These are phyloP conservation scores for Anastrepha obliqua DNA, from an alignment of 1,140 invertebrate genomes.

Conservation along the genomic window DNA sequence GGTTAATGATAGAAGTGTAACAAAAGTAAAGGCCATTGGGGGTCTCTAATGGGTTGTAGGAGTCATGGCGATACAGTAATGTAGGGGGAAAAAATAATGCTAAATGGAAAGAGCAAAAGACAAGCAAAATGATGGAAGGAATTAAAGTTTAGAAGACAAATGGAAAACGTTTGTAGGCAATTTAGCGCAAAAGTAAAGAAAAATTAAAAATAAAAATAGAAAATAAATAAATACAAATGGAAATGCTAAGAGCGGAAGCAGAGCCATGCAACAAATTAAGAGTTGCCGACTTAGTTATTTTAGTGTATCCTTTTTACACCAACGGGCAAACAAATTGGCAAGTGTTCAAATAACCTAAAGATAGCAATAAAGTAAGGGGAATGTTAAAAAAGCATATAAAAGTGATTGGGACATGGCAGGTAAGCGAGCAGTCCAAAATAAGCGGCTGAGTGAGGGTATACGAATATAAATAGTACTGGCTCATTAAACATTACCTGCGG, in stretches of 20 bases:
- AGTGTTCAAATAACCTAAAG: not conserved
- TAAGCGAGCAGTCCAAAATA: not conserved
- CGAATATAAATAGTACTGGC: not conserved
- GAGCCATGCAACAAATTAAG: conserved; percentile 24
- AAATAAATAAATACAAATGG: not conserved
- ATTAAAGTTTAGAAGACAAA: not conserved
- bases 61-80: not conserved
- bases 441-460: not conserved
- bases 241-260: not conserved
- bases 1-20: not conserved
- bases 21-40: not conserved
- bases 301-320: not conserved
- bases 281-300: not conserved
- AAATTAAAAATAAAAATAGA: not conserved
- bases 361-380: not conserved
- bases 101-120: not conserved
- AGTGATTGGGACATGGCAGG: not conserved
- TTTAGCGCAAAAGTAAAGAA: not conserved
- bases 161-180: not conserved
- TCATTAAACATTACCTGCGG: no score
- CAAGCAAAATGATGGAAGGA: not conserved
- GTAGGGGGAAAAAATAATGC: not conserved
- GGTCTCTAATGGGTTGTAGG: conserved; percentile 15
- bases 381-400: not conserved
- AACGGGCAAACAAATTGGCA: conserved; percentile 5